A percentile compares a stretch with the other conserved stretches of the same genome.
These are phyloP conservation scores for Acanthosoma haemorrhoidale DNA, from an alignment of 2,888 invertebrate species.

Conservation along the genomic window DNA sequence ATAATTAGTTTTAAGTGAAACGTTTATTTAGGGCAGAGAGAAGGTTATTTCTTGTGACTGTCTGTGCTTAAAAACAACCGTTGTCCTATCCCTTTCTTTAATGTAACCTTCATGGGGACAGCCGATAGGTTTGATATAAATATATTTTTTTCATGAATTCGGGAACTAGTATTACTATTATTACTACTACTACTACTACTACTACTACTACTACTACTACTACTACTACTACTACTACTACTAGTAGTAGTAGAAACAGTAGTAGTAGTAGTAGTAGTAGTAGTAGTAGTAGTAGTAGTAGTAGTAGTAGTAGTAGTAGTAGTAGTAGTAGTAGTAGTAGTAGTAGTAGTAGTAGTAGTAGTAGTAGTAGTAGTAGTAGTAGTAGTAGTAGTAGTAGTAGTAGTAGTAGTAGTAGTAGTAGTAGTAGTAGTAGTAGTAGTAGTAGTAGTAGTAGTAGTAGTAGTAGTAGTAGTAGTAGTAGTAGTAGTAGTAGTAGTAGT, in stretches of 20 bases:
- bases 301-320: conserved; percentile 8
- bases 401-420: conserved; percentile 27
- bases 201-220: neutral
- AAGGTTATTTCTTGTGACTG: no score
- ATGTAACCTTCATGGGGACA: no score
- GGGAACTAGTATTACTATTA: neutral
- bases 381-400: conserved; percentile 21
- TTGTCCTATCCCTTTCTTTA: no score
- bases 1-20: no score
- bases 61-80: no score
- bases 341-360: conserved; percentile 16
- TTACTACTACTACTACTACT: conserved; percentile 1
- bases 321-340: conserved; percentile 12
- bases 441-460: conserved; percentile 14
- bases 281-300: conserved; percentile 21
- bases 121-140: no score
- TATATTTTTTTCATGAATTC: no score
- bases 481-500: neutral
- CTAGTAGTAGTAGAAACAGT: conserved; percentile 1
- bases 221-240: neutral
- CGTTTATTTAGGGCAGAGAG: no score
- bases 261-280: conserved; percentile 21
- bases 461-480: neutral
- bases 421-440: conserved; percentile 27
- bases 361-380: conserved; percentile 4